Evolutionary conservation across 1,140 invertebrate species (phyloP), one percentile per base, ranked within the genome.

Genomic region (Arctopsyche grandis): DNA sequence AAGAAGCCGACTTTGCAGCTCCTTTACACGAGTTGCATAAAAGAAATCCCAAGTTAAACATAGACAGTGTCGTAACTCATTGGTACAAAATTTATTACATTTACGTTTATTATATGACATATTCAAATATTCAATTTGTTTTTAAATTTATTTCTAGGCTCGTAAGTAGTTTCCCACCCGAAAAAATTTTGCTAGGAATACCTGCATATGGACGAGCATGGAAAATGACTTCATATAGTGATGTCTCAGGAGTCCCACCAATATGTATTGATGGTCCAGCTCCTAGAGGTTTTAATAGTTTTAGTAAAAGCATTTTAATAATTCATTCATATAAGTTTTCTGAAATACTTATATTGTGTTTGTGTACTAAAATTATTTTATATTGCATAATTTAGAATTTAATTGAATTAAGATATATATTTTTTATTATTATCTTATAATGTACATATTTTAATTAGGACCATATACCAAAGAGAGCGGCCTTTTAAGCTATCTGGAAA

Each of bases 101-200:
- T 69, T 69, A 29, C 10, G 22, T 5, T 69, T n/a, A 69, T 69
- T 12, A 26, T n/a, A 69, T 69, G 12, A 12, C 0, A 5, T 69
- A 22, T 69, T 38, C 7, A 38, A 38, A 22, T 19, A 21, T n/a
- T n/a, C n/a, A 66, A 16, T 12, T 26, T 7, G 16, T 52, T 14
- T 52, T 16, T 71, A 21, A 44, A 5, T 16, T 71, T 19, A 44
- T 71, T 69, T 80, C 88, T 86, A 93, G 92, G 92, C 80, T 92
- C 7, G 87, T 91, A 63, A 86, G 91, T 77, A 92, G 92, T 74
- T 91, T 91, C 0, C 91, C 92, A 21, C 90, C 90, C 3, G 88
- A 88, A 22, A 98, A 98, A 87, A 87, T 98, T 0, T 90, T 97
- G 10, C 84, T 98, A 0, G 96, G 93, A 7, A 92, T 98, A 56